These are phyloP conservation scores for Micromussa lordhowensis DNA, from an alignment of 92 coral and sea anemone species.

Conservation along the genomic window DNA sequence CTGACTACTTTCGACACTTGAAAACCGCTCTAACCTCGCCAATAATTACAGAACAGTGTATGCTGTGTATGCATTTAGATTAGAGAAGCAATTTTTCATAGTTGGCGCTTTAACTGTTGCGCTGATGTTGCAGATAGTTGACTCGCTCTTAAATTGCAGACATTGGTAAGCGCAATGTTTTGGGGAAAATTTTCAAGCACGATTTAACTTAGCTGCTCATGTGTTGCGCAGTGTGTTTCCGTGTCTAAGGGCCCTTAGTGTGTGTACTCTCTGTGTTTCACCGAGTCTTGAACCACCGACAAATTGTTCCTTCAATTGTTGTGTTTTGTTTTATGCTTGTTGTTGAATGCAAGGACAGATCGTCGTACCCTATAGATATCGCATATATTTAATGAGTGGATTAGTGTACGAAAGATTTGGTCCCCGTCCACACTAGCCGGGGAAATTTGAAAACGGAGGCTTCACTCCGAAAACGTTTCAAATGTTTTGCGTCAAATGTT, in stretches of 20 bases:
- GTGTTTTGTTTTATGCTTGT: neutral
- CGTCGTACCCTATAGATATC: neutral
- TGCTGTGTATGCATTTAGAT: neutral
- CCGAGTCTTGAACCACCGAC: too few species aligned
- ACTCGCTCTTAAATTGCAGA: neutral
- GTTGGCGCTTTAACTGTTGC: neutral
- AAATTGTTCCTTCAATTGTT: neutral
- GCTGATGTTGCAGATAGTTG: neutral
- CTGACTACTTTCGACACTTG: too few species aligned
- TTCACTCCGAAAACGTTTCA: too few species aligned
- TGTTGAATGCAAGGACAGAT: neutral
- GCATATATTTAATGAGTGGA: neutral
- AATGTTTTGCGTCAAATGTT: too few species aligned
- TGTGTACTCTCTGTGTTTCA: too few species aligned
- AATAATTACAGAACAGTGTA: neutral
- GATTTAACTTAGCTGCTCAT: neutral
- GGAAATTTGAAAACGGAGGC: too few species aligned
- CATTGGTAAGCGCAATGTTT: neutral
- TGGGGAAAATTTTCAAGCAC: neutral
- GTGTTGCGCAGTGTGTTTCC: too few species aligned
- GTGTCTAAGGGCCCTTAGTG: too few species aligned
- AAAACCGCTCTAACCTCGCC: neutral
- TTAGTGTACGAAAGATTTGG: neutral
- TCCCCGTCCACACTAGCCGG: too few species aligned
- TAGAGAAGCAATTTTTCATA: neutral